These are phyloP conservation scores for Elymnias hypermnestra DNA, from an alignment of 1,140 invertebrate genomes.

Conservation along the genomic window DNA sequence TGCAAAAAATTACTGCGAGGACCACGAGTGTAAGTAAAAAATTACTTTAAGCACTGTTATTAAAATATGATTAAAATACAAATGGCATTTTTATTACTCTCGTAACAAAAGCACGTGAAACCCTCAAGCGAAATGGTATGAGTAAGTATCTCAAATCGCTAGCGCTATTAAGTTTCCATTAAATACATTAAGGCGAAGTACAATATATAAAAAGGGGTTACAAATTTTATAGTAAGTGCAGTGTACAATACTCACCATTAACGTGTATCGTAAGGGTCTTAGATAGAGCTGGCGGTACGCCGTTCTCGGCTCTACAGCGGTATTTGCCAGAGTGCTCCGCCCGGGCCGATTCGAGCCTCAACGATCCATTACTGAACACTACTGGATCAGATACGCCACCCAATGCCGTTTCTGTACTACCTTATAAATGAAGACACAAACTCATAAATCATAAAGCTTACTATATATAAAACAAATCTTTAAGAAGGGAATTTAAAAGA, in stretches of 20 bases:
- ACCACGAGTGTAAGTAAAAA: background rate
- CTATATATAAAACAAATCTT: background rate
- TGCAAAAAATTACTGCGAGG: constrained; percentile 1
- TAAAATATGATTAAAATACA: background rate
- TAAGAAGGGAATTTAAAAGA: background rate
- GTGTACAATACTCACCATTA: constrained; percentile 79
- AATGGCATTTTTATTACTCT: constrained; percentile 15
- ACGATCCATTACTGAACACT: constrained; percentile 81
- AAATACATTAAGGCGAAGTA: constrained; percentile 18
- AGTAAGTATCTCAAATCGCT: constrained; percentile 22
- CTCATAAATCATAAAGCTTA: background rate
- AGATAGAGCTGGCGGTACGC: constrained; percentile 86
- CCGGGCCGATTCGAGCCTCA: constrained; percentile 82
- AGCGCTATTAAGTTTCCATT: constrained; percentile 24
- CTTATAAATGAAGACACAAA: constrained; percentile 27
- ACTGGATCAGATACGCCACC: constrained; percentile 59
- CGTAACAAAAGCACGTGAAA: constrained; percentile 7
- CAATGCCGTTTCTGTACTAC: constrained; percentile 57
- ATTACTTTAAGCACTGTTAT: background rate
- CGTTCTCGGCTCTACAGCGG: constrained; percentile 90
- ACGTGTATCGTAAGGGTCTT: constrained; percentile 87
- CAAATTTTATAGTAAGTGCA: constrained; percentile 15
- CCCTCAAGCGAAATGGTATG: constrained; percentile 5
- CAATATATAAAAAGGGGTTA: constrained; percentile 20
- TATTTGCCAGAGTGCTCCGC: constrained; percentile 89